Conservation (phyloP, 2,888 invertebrate genomes). For the Isotomurus palustris region DNA sequence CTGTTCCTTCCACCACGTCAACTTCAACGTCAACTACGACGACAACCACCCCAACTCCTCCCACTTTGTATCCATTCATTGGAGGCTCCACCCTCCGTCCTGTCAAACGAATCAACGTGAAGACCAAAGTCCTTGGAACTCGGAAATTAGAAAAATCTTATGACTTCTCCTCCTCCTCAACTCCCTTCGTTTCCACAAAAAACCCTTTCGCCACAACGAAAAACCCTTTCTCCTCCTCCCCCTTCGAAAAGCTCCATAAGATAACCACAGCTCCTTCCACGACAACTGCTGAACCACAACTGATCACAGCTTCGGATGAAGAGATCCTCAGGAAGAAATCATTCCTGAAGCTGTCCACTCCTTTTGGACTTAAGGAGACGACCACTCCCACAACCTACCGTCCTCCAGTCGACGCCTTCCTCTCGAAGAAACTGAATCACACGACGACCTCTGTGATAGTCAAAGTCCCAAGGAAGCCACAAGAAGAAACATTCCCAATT, state of each 20-base stretch:
- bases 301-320: slow-evolving; percentile 37
- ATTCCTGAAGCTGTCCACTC: slow-evolving; percentile 11
- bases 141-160: slow-evolving; percentile 9
- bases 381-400: slow-evolving; percentile 4
- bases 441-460: slow-evolving; percentile 9
- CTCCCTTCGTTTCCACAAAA: not conserved
- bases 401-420: not conserved
- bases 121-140: slow-evolving; percentile 24
- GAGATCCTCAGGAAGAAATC: slow-evolving; percentile 18
- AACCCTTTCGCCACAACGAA: not conserved
- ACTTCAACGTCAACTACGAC: not conserved
- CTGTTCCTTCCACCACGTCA: slow-evolving; percentile 1
- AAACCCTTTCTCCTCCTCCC: not conserved
- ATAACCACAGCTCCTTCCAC: slow-evolving; percentile 21
- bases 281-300: slow-evolving; percentile 35
- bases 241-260: not conserved
- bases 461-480: slow-evolving; percentile 14
- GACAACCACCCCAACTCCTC: not conserved
- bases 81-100: slow-evolving; percentile 32
- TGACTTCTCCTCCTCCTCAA: not conserved
- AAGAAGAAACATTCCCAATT: slow-evolving; percentile 9
- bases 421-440: slow-evolving; percentile 12
- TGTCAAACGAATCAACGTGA: slow-evolving; percentile 32
- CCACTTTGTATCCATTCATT: slow-evolving; percentile 6
- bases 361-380: not conserved